These are phyloP conservation scores for Cryptus armator DNA, from an alignment of 2,888 invertebrate species.

Conservation along the genomic window DNA sequence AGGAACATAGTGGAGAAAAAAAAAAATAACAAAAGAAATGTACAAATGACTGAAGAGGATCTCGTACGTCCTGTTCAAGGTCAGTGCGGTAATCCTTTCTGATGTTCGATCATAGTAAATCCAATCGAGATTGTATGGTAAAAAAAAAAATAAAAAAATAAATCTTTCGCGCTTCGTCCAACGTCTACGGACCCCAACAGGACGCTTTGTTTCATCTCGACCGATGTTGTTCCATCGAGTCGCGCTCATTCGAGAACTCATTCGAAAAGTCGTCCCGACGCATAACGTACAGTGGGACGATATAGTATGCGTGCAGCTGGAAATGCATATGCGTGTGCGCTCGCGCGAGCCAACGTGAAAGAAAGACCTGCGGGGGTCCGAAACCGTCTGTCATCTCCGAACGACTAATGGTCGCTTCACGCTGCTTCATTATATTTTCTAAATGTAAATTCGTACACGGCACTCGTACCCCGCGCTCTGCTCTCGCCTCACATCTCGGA, in stretches of 20 bases:
- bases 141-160: not conserved
- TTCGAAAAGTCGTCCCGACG: slow-evolving; percentile 57
- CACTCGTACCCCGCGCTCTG: slow-evolving; percentile 60
- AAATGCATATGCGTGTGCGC: slow-evolving; percentile 56
- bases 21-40: slow-evolving; percentile 14
- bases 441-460: slow-evolving; percentile 85
- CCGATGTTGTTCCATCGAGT: slow-evolving; percentile 66
- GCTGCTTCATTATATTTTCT: slow-evolving; percentile 85
- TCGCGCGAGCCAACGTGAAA: slow-evolving; percentile 59
- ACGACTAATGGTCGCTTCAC: slow-evolving; percentile 85
- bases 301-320: slow-evolving; percentile 56
- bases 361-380: slow-evolving; percentile 84
- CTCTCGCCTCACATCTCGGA: slow-evolving; percentile 68
- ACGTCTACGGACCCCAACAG: not conserved
- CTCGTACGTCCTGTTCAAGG: slow-evolving; percentile 17
- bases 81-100: not conserved
- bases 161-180: slow-evolving; percentile 1
- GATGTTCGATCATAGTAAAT: slow-evolving; percentile 12
- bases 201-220: slow-evolving; percentile 52
- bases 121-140: not conserved
- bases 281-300: slow-evolving; percentile 75
- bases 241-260: slow-evolving; percentile 29
- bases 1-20: not conserved
- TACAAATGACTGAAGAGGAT: not conserved
- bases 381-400: slow-evolving; percentile 85